Evolutionary conservation across 2,113 vertebrate genomes (phyloP), one percentile per base, ranked within the genome.

Genomic region (Eupsittula cactorum): DNA sequence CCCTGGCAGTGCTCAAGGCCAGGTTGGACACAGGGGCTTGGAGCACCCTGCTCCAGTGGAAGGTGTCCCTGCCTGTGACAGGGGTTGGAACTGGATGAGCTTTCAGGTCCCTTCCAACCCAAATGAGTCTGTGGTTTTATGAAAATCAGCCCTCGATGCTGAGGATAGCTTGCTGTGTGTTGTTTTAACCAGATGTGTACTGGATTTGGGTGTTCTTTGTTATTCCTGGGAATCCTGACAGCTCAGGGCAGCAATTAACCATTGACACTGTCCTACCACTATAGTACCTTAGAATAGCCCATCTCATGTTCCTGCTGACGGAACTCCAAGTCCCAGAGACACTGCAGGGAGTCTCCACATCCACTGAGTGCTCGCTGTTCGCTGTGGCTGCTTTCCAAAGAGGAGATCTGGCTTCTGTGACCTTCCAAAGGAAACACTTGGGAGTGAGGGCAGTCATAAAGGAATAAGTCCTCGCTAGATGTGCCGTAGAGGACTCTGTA

Each of bases 281-380:
- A 13, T 5, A 46, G 6, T 84, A 98, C 98, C 98, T 98, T 98
- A 84, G 98, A 98, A 91, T 97, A 98, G 93, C 98, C 97, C 98
- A 98, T 98, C 95, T 98, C 91, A 13, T 98, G 98, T 37, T 98
- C 97, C 92, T 98, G 96, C 68, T 90, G 92, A 92, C 97, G 85
- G 0, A 93, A 97, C 37, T 93, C 96, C 80, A 98, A 94, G 91
- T 97, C 98, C 99, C 99, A 99, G 57, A 98, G 97, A 25, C 97
- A 96, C 79, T 98, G 98, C 31, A 98, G 95, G 1, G 97, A 96
- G 20, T 98, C 98, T 73, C 98, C 95, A 0, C 98, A 98, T 28
- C 98, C 98, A 6, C 98, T 98, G 74, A 98, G 93, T 1, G 96
- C 98, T 50, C 97, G 92, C 13, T 67, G 93, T 71, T 98, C 98